Base-by-base conservation (phyloP, 2,797 vertebrate species). In the Prionace glauca region DNA sequence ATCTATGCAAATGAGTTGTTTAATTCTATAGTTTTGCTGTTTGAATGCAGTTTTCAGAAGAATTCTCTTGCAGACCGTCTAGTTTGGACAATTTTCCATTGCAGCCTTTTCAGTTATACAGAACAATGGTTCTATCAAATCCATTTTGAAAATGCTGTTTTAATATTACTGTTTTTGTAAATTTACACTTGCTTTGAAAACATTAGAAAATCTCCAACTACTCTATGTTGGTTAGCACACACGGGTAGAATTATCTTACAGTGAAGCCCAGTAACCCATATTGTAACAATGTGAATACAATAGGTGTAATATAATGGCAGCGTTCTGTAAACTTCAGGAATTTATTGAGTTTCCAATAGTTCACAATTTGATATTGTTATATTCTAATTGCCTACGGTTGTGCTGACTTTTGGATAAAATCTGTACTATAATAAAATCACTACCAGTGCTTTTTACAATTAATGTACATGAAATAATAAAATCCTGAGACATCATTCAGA, bases 361-460 rank as follows among this genome's bases (percentile, higher is more conserved):
- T 69, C 20, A 26, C 62, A 41, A 92, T 92, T 92, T 92, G 32
- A 92, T 26, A 92, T 84, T 84, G 79, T 84, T 81, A 36, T 41
- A 92, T 41, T 92, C 65, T 41, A 69, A 41, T 92, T 69, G 20
- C 67, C 36, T 84, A 69, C 90, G 69, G 62, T n/a, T 91, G 36
- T 79, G 26, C 88, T 69, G 90, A 92, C 41, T 92, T 92, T 92
- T 69, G 62, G n/a, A 92, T 92, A 92, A 92, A 69, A 69, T 69
- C 20, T 84, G 62, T 24, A 92, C 65, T 41, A 92, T 41, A 69
- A 36, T 92, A 92, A 90, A 62, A 60, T 16, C 56, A 90, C 20
- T 26, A 24, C 50, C 26, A 60, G 56, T 90, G 56, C 60, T 90
- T 90, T 90, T 90, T 86, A 88, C 32, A 77, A 84, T 91, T 91